Base-by-base conservation (phyloP, 92 coral and sea anemone species). In the Parazoanthus darwini region DNA sequence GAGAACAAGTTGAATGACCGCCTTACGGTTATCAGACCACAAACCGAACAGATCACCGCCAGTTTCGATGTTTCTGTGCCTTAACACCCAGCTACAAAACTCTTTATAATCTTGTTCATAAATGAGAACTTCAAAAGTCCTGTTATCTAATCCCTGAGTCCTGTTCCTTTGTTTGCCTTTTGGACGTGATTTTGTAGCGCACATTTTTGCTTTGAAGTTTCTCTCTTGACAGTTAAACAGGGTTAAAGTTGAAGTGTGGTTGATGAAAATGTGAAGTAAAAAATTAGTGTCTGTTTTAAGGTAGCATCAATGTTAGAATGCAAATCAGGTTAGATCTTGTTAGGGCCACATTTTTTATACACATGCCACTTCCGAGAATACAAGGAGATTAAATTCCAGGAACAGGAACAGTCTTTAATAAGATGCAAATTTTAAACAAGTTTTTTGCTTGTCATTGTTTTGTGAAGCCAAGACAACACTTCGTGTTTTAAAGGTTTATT, bases 31-130 rank as follows among this genome's bases (percentile, higher is more conserved):
- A 91, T 96, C 95, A 46, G 90, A 75, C 98, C 98, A 96, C 70
- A 95, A 73, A 71, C 98, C 98, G 81, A 95, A 95, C 90, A 95
- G 82, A 88, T 95, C 98, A 13, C 98, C 98, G 9, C 98, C 98
- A 8, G 96, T 96, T 80, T 96, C 98, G 43, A 93, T 91, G 74
- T 93, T n/a, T 42, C 67, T 89, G 36, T 90, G 92, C 82, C 39
- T 84, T 18, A 85, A 76, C 29, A 94, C 94, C 94, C 94, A 91
- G 42, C 89, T 74, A 25, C 91, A 83, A 16, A 94, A 89, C 65
- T 92, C 88, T 75, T 90, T 86, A 85, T 50, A 88, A 39, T 92
- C 97, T n/a, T 82, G 90, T 77, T 94, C 90, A 58, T 94, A 89
- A 38, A 94, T 92, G 76, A 86, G 54, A 65, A 92, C 97, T 77